Conservation (phyloP, 2,113 vertebrate species). For the Poecilia latipinna region DNA sequence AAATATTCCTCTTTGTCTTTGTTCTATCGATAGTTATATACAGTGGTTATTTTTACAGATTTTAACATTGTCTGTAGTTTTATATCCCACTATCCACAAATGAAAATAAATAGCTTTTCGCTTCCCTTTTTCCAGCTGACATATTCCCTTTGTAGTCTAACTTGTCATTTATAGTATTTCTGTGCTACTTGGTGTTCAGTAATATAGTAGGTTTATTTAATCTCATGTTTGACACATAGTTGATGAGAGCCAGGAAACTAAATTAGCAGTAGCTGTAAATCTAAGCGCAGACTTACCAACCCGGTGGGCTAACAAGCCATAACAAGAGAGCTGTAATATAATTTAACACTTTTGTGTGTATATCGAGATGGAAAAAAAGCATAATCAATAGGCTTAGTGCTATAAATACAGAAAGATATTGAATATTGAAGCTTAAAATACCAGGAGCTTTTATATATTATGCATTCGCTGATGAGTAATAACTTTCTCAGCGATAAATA, state of each 20-base stretch:
- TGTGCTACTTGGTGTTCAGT: background rate
- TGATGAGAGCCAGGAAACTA: background rate
- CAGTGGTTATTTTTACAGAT: background rate
- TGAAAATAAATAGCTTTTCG: background rate
- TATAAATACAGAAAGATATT: constrained; percentile 2
- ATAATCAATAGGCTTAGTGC: background rate
- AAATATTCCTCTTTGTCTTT: background rate
- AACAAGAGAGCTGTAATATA: background rate
- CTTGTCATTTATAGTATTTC: background rate
- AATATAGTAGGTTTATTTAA: background rate
- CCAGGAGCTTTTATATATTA: constrained; percentile 7
- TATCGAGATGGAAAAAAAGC: background rate
- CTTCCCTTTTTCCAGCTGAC: background rate
- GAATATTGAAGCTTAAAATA: constrained; percentile 3
- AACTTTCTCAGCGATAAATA: background rate
- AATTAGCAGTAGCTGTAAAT: background rate
- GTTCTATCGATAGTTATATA: background rate
- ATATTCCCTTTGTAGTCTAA: background rate
- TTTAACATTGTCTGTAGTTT: too few species aligned
- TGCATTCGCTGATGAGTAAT: background rate
- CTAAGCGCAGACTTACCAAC: background rate
- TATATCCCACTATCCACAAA: too few species aligned
- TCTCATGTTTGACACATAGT: background rate
- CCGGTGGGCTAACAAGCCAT: background rate
- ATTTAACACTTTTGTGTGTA: background rate